A percentile compares a stretch with the other conserved stretches of the same genome.
These are phyloP conservation scores for Hippocampus abdominalis DNA, from an alignment of 2,113 vertebrate species.

Conservation along the genomic window DNA sequence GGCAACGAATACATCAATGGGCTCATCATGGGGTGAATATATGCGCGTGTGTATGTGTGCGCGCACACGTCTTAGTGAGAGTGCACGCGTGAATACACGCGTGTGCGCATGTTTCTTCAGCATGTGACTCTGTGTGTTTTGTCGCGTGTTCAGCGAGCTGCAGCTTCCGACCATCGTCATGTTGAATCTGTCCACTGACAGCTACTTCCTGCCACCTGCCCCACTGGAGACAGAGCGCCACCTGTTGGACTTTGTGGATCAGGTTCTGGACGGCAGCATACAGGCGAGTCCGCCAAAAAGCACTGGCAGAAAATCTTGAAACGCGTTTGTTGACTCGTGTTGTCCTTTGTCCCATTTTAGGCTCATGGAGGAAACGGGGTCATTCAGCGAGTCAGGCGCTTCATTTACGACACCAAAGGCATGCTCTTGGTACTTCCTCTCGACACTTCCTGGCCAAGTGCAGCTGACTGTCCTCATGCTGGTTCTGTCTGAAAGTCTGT, in stretches of 20 bases:
- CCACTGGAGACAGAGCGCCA: constrained; percentile 74
- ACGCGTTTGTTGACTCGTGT: neutral
- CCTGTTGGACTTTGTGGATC: constrained; percentile 83
- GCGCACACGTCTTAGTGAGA: neutral
- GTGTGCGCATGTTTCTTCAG: too few relatives aligned
- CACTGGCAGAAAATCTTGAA: neutral
- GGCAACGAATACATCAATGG: constrained; percentile 85
- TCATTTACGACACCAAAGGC: constrained; percentile 76
- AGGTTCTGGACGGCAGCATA: constrained; percentile 79
- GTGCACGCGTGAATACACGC: neutral
- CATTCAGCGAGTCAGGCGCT: constrained; percentile 78
- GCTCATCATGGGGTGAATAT: constrained; percentile 85
- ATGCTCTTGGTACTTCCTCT: constrained; percentile 76
- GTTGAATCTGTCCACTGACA: constrained; percentile 88
- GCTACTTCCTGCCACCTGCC: constrained; percentile 84
- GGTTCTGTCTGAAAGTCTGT: neutral
- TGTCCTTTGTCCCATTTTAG: constrained; percentile 22
- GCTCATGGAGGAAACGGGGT: constrained; percentile 84
- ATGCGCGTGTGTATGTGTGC: neutral
- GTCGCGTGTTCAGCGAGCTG: constrained; percentile 76
- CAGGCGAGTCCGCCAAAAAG: constrained; percentile 67
- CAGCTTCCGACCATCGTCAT: constrained; percentile 82
- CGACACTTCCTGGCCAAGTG: neutral
- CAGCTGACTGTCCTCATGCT: neutral
- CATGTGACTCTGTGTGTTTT: neutral